A percentile compares a stretch with the other conserved stretches of the same genome.
Evolutionary conservation across 2,113 vertebrate species (phyloP).

Genomic region (Mola mola): DNA sequence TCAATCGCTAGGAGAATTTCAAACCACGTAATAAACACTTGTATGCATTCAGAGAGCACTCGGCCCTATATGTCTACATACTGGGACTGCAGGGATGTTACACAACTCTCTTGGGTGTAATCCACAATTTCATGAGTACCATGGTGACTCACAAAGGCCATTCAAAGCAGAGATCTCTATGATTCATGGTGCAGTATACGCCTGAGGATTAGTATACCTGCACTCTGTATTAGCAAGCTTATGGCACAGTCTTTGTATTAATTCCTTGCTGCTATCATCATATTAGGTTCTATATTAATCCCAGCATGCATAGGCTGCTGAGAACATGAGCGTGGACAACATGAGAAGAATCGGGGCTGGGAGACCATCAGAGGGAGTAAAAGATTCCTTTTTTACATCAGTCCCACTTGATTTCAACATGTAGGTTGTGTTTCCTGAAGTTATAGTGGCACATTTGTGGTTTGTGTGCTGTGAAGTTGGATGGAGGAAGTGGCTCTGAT

Average conservation of each 20-base stretch:
- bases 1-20: neutral
- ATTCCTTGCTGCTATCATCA: constrained; percentile 55
- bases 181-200: constrained; percentile 24
- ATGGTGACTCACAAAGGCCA: constrained; percentile 43
- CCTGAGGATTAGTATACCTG: constrained; percentile 55
- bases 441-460: constrained; percentile 16
- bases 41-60: neutral
- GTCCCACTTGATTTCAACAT: constrained; percentile 53
- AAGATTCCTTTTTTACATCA: constrained; percentile 34
- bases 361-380: constrained; percentile 22
- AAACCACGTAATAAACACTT: neutral
- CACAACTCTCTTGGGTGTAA: constrained; percentile 39
- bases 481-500: constrained; percentile 40
- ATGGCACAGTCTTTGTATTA: constrained; percentile 42
- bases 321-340: constrained; percentile 18
- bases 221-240: constrained; percentile 47
- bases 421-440: constrained; percentile 44
- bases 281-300: constrained; percentile 58
- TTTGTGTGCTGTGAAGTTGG: constrained; percentile 39
- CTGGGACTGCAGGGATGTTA: constrained; percentile 25
- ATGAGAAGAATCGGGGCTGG: constrained; percentile 17
- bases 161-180: constrained; percentile 48
- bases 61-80: neutral
- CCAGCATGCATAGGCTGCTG: constrained; percentile 19
- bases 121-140: constrained; percentile 26